Percentiles rank a stretch among this genome's conserved stretches.
Conservation (phyloP, 2,888 invertebrate genomes). For the Latrodectus elegans region DNA sequence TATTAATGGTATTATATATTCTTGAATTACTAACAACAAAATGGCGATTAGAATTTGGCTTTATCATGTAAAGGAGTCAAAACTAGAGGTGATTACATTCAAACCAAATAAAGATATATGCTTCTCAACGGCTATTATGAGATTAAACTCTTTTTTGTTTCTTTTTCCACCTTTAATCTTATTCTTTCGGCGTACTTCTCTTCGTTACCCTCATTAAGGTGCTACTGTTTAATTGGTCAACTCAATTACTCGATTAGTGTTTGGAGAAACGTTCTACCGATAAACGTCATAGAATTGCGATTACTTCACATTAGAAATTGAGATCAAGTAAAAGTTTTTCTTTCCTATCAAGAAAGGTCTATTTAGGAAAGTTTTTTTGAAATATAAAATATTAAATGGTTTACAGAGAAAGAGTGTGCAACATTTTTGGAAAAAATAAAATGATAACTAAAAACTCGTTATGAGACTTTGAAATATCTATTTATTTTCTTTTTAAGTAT, state of each 20-base stretch:
- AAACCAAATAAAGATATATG: conserved; percentile 45
- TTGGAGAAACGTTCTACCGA: conserved; percentile 34
- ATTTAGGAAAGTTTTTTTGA: too few relatives aligned
- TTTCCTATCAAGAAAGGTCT: too few relatives aligned
- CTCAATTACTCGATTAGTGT: conserved; percentile 55
- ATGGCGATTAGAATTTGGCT: conserved; percentile 9
- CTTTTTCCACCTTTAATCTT: conserved; percentile 18
- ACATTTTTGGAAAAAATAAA: too few relatives aligned
- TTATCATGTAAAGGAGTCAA: conserved; percentile 26
- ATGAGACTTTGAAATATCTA: too few relatives aligned
- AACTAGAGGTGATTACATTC: conserved; percentile 27
- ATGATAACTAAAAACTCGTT: too few relatives aligned
- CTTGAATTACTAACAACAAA: background rate
- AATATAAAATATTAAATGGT: too few relatives aligned
- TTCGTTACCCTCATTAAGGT: conserved; percentile 43
- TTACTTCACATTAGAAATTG: conserved; percentile 17
- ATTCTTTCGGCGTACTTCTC: conserved; percentile 20
- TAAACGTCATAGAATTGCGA: conserved; percentile 25
- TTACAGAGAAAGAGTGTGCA: too few relatives aligned
- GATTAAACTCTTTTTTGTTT: conserved; percentile 32
- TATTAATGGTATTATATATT: too few relatives aligned
- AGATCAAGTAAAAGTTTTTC: conserved; percentile 12
- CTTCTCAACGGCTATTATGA: conserved; percentile 28
- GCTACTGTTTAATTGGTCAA: conserved; percentile 50
- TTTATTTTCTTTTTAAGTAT: too few relatives aligned